Conservation (phyloP, 1,140 invertebrate species). For the Goniozus legneri region DNA sequence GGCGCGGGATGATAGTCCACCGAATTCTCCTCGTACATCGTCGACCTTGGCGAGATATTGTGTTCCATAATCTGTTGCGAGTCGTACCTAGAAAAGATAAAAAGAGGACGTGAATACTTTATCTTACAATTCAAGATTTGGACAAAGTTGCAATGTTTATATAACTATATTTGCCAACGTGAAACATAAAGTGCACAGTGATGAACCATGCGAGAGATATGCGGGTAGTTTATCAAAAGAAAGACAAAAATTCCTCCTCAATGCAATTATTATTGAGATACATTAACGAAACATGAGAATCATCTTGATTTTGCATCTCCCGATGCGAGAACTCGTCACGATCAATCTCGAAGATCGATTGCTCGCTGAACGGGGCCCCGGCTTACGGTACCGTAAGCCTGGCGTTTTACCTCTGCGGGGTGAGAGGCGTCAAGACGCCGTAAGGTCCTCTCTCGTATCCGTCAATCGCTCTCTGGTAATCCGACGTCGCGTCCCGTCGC, state of each 20-base stretch:
- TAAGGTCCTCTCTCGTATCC: constrained; percentile 40
- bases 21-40: constrained; percentile 46
- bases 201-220: not conserved
- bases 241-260: not conserved
- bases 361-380: too few relatives aligned
- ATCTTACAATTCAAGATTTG: not conserved
- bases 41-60: constrained; percentile 30
- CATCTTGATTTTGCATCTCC: too few relatives aligned
- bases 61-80: constrained; percentile 32
- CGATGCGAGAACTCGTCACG: too few relatives aligned
- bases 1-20: constrained; percentile 38
- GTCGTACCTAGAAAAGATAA: constrained; percentile 31
- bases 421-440: constrained; percentile 37
- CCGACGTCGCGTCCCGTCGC: constrained; percentile 22
- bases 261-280: too few relatives aligned
- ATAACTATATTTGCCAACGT: not conserved
- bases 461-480: constrained; percentile 39
- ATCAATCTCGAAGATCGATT: too few relatives aligned
- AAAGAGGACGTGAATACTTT: not conserved
- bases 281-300: too few relatives aligned
- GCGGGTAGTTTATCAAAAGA: not conserved
- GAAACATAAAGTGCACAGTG: too few relatives aligned
- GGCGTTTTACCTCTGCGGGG: constrained; percentile 46
- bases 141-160: constrained; percentile 1
- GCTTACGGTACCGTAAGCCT: too few relatives aligned